Base-by-base conservation (phyloP, 2,113 vertebrate genomes). In the Micromys minutus region DNA sequence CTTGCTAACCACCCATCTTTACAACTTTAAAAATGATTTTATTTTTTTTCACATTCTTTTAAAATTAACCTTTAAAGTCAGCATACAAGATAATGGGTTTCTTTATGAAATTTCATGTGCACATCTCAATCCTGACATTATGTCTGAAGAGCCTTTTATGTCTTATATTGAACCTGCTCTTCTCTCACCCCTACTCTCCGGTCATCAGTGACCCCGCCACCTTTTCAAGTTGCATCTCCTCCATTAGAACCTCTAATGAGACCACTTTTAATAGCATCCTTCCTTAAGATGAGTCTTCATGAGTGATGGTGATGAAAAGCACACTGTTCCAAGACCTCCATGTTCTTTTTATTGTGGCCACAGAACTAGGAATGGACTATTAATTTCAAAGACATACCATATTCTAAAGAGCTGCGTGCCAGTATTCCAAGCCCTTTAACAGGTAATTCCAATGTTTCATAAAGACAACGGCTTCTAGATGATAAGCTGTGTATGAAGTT, bases 171-270 rank as follows among this genome's bases (percentile, higher is more conserved):
- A 26, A 39, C 36, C 21, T 24, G 1, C 24, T 71, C 22, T 69
- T 87, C 34, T 24, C 3, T 21, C 10, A 15, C 10, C 59, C 15
- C 29, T 65, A 42, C 42, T 36, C 22, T 71, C 47, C 45, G 52
- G 34, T 71, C 65, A 26, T 2, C 8, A 16, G 21, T 17, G 3
- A 0, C 7, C 47, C 29, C n/a, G n/a, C 45, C 3, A 3, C 26
- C n/a, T 12, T 55, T n/a, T 7, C 7, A 52, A 5, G 21, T 26
- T 52, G 34, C 7, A 3, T 22, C 8, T 87, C 65, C 34, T 69
- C 47, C 2, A 26, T 55, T 21, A 86, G 34, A n/a, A 45, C 7
- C 26, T 87, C 24, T 76, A 39, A 52, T 5, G 0, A 31, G 29
- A 95, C 4, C 26, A 77, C 3, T n/a, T 76, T 29, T 63, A 31